Evolutionary conservation across 2,888 invertebrate species (phyloP).

Genomic region (Craniophora ligustri): DNA sequence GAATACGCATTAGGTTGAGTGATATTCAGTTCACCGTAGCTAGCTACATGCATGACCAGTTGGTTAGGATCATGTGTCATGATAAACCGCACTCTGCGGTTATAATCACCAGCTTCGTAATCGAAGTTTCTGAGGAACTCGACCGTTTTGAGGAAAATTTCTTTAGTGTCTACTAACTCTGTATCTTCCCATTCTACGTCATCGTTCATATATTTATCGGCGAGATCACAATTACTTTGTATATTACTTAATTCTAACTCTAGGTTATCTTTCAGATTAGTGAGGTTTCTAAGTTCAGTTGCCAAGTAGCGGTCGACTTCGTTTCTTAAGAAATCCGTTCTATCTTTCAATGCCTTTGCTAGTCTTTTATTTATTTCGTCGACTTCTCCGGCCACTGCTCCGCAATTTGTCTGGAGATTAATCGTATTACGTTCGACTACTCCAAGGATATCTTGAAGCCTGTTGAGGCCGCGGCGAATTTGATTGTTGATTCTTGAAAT

Average conservation of each 20-base stretch:
- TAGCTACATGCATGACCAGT: slow-evolving; percentile 95
- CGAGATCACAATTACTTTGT: slow-evolving; percentile 98
- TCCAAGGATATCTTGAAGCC: slow-evolving; percentile 95
- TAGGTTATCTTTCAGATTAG: slow-evolving; percentile 96
- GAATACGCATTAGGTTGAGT: slow-evolving; percentile 90
- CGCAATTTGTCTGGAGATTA: slow-evolving; percentile 96
- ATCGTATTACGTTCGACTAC: slow-evolving; percentile 96
- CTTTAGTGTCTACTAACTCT: slow-evolving; percentile 97
- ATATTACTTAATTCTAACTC: slow-evolving; percentile 98
- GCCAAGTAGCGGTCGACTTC: slow-evolving; percentile 97
- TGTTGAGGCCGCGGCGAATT: slow-evolving; percentile 95
- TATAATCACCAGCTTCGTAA: slow-evolving; percentile 97
- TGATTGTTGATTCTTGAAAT: slow-evolving; percentile 96
- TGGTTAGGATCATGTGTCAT: slow-evolving; percentile 98
- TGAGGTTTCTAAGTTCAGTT: slow-evolving; percentile 95
- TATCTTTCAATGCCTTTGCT: slow-evolving; percentile 96
- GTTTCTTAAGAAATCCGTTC: slow-evolving; percentile 94
- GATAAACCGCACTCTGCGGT: slow-evolving; percentile 94
- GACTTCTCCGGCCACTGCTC: slow-evolving; percentile 97
- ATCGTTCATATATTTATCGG: slow-evolving; percentile 97
- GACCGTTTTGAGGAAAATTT: slow-evolving; percentile 98
- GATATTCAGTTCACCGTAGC: slow-evolving; percentile 96
- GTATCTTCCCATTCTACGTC: slow-evolving; percentile 97
- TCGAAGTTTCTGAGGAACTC: slow-evolving; percentile 98
- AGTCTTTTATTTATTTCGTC: slow-evolving; percentile 97